Evolutionary conservation across 37 sponge, comb jelly and placozoan species (phyloP).

Genomic region (Chondrosia reniformis): DNA sequence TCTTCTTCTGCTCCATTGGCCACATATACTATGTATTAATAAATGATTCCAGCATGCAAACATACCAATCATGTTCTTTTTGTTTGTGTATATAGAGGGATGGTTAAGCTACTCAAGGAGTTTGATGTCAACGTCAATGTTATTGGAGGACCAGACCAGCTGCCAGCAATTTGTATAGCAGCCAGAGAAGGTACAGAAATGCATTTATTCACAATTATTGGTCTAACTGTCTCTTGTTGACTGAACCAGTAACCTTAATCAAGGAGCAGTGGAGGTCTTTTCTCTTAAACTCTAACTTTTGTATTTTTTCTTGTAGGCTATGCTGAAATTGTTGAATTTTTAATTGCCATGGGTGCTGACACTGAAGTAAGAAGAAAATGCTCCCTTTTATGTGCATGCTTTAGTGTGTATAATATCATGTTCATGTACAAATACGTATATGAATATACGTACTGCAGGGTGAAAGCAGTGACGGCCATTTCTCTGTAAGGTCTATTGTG

Average conservation of each 20-base stretch:
- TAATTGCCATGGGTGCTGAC: slow-evolving; percentile 63
- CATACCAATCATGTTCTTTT: no score
- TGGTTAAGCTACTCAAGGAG: slow-evolving; percentile 43
- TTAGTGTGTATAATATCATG: no score
- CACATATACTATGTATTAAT: no score
- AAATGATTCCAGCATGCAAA: no score
- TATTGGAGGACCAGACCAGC: slow-evolving; percentile 60
- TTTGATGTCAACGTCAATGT: slow-evolving; percentile 68
- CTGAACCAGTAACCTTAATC: no score
- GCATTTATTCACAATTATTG: no score
- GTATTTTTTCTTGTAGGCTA: slow-evolving; percentile 25
- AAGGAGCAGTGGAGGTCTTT: no score
- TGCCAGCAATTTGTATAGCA: slow-evolving; percentile 70
- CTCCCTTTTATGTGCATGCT: no score
- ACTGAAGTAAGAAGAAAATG: slow-evolving; percentile 31
- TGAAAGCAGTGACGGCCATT: background rate
- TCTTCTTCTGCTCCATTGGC: no score
- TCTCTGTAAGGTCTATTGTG: slow-evolving; percentile 1
- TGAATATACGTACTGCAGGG: background rate
- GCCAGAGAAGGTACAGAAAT: slow-evolving; percentile 73
- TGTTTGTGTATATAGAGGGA: slow-evolving; percentile 19
- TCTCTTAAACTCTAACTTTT: no score
- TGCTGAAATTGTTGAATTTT: slow-evolving; percentile 46
- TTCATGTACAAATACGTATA: no score
- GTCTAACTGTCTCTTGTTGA: no score